Evolutionary conservation across 1,140 invertebrate genomes (phyloP), one percentile per base, ranked within the genome.

Genomic region (Panonychus citri): DNA sequence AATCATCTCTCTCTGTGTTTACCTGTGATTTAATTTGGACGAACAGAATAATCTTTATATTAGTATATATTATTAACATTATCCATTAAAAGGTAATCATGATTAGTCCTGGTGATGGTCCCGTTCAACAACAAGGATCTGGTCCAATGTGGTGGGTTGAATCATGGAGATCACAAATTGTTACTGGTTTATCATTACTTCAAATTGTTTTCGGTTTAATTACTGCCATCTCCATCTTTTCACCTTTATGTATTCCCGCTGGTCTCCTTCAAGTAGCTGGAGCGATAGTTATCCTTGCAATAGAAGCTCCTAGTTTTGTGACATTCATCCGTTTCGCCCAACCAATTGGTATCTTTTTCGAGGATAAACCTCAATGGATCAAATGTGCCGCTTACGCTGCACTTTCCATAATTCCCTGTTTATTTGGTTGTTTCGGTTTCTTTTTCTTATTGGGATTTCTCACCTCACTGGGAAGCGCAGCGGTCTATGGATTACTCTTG

Each of bases 281-380:
- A 24, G 54, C 53, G 0, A 34, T 60, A 13, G 53, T 55, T 25
- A 48, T 59, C 24, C 21, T 61, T 10, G 54, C 57, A 10, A 59
- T 61, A 27, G 59, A 61, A 54, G 59, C 57, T 46, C 59, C 59
- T 19, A 49, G 51, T 13, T 59, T 61, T 56, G 57, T 61, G 15
- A 28, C 59, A 40, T 59, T 59, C 26, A 40, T 61, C 10, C 34
- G 59, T 25, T 58, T 59, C 39, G 59, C 59, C n/a, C 57, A 52
- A 17, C 53, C 57, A 24, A 52, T 58, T 25, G 59, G 59, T n/a
- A 52, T 50, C 12, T 52, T 61, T 27, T 27, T 61, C 27, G 59
- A 61, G 37, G 51, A 48, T 21, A 61, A 61, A 37, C 59, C 59
- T 27, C 13, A 50, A 28, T 61, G 59, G 59, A 54, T 61, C 19